phyloP scores from a whole-genome alignment of 37 sponge, comb jelly and placozoan genomes.

The Crambe crambe region DNA sequence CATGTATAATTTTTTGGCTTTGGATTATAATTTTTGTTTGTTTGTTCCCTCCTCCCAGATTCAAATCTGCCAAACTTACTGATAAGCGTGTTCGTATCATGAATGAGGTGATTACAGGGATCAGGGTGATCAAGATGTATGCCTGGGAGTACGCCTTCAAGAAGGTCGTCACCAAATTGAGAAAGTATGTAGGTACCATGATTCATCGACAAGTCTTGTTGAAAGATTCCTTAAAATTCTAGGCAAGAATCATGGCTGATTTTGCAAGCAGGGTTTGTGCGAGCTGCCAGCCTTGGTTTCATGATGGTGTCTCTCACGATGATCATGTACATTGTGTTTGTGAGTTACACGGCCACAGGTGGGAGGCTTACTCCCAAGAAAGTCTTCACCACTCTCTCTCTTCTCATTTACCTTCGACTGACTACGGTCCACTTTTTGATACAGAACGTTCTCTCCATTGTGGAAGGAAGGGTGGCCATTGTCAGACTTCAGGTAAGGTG shows the following conservation, averaged over 20 bases:
- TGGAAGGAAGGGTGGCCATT: constrained; percentile 18
- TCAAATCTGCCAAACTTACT: no score
- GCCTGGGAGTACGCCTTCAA: no score
- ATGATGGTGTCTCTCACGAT: constrained; percentile 6
- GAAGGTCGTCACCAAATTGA: no score
- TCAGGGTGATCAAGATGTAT: no score
- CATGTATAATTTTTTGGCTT: no score
- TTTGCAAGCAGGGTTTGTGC: constrained; percentile 8
- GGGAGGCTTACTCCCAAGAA: constrained; percentile 30
- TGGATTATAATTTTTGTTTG: no score
- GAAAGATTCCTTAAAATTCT: background rate
- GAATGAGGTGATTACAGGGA: no score
- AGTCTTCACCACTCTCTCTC: constrained; percentile 41
- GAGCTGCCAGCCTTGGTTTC: constrained; percentile 5
- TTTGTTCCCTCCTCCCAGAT: no score
- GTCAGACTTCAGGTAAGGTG: constrained; percentile 24
- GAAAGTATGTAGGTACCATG: no score
- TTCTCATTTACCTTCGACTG: constrained; percentile 19
- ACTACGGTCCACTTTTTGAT: constrained; percentile 24
- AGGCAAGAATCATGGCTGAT: constrained; percentile 37
- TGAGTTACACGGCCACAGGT: constrained; percentile 33
- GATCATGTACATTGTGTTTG: constrained; percentile 22
- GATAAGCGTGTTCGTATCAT: no score
- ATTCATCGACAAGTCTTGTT: no score
- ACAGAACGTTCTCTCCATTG: background rate